phyloP scores from a whole-genome alignment of 2,888 invertebrate genomes.

The Cylindroiulus punctatus region DNA sequence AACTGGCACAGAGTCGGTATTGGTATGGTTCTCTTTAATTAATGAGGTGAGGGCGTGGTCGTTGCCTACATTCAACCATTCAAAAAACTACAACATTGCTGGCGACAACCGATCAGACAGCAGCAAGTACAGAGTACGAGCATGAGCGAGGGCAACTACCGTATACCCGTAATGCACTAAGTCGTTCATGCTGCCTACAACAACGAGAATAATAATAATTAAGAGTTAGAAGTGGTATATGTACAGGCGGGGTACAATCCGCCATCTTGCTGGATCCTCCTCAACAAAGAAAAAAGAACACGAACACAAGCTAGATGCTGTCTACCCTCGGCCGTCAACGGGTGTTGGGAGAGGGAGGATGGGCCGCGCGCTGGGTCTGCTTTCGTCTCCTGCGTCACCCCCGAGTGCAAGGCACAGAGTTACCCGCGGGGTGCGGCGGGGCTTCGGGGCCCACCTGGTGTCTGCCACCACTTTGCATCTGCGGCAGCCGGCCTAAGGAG shows the following conservation, averaged over 20 bases:
- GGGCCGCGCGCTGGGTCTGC: neutral
- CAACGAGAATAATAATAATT: conserved; percentile 50
- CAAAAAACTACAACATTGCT: conserved; percentile 54
- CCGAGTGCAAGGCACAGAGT: conserved; percentile 8
- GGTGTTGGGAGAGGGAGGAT: neutral
- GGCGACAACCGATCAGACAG: conserved; percentile 54
- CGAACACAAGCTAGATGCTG: neutral
- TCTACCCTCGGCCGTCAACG: conserved; percentile 5
- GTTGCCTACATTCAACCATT: conserved; percentile 52
- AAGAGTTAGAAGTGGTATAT: conserved; percentile 46
- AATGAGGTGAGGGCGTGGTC: conserved; percentile 53
- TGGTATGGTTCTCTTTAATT: conserved; percentile 51
- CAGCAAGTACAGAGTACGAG: conserved; percentile 51
- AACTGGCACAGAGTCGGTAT: neutral
- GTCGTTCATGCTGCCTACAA: conserved; percentile 52
- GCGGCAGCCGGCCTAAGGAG: neutral
- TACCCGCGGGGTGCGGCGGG: neutral
- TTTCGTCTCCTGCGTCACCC: neutral
- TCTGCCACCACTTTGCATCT: neutral
- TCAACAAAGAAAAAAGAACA: conserved; percentile 26
- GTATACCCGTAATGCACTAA: conserved; percentile 40
- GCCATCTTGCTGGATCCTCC: neutral
- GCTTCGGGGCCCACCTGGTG: neutral
- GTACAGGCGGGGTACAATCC: conserved; percentile 29
- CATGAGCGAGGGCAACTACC: conserved; percentile 1